These are phyloP conservation scores for Meiosimyza platycephala DNA, from an alignment of 2,888 invertebrate species.

Conservation along the genomic window DNA sequence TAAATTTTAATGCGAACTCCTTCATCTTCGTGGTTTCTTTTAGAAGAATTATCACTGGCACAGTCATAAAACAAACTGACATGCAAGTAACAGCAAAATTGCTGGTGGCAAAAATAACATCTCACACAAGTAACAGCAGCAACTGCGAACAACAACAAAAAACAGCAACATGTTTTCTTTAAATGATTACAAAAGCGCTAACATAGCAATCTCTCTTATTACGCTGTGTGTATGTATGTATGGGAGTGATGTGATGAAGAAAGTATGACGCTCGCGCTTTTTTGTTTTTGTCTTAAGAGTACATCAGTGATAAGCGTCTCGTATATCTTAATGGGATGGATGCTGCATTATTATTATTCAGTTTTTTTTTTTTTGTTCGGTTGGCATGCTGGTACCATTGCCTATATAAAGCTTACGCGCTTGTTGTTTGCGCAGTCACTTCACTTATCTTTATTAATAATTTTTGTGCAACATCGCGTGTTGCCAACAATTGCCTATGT, in stretches of 20 bases:
- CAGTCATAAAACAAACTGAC: conserved; percentile 35
- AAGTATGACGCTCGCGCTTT: conserved; percentile 8
- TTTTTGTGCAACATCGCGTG: conserved; percentile 36
- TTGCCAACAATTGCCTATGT: conserved; percentile 20
- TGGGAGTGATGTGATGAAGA: conserved; percentile 5
- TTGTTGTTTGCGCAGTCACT: not conserved
- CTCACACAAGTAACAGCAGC: not conserved
- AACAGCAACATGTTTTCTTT: conserved; percentile 21
- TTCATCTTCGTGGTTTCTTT: conserved; percentile 12
- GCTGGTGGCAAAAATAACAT: not conserved
- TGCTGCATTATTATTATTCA: not conserved
- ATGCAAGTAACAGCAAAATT: conserved; percentile 31
- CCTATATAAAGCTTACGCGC: not conserved
- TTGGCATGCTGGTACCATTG: not conserved
- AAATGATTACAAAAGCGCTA: conserved; percentile 39
- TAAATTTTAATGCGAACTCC: not conserved
- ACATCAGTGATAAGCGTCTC: conserved; percentile 27
- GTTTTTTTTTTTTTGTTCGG: not conserved
- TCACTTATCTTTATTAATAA: conserved; percentile 21
- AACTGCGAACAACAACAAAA: conserved; percentile 20
- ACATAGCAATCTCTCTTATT: conserved; percentile 15
- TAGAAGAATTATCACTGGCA: conserved; percentile 10
- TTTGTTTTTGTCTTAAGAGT: conserved; percentile 21
- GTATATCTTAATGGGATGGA: not conserved
- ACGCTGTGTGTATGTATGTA: not conserved